phyloP scores from a whole-genome alignment of 2,797 vertebrate species.

The Phyllotis vaccarum region DNA sequence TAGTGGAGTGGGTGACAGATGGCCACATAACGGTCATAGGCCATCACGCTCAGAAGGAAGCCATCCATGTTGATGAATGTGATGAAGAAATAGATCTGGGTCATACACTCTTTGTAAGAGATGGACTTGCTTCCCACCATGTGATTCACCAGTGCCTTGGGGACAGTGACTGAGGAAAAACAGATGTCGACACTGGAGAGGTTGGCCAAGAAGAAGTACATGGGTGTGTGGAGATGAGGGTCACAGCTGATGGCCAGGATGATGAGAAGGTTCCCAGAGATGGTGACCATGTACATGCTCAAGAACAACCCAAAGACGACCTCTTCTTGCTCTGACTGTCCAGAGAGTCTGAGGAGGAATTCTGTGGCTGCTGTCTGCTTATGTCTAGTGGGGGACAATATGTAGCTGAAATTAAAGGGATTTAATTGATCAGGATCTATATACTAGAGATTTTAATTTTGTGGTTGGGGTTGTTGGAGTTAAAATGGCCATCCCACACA shows the following conservation, averaged over 20 bases:
- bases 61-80: slow-evolving; percentile 66
- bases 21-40: slow-evolving; percentile 79
- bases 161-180: neutral
- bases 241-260: slow-evolving; percentile 69
- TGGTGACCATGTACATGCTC: slow-evolving; percentile 71
- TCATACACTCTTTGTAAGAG: neutral
- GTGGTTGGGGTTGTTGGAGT: too few relatives aligned
- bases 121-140: neutral
- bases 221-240: slow-evolving; percentile 64
- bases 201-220: slow-evolving; percentile 77
- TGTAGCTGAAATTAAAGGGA: neutral
- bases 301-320: too few relatives aligned
- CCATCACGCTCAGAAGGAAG: slow-evolving; percentile 77
- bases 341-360: too few relatives aligned
- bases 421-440: neutral
- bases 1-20: slow-evolving; percentile 78
- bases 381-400: neutral
- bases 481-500: neutral
- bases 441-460: neutral
- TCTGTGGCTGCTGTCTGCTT: too few relatives aligned
- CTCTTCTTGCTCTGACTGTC: too few relatives aligned
- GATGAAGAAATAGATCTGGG: neutral
- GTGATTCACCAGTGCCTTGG: neutral
- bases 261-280: slow-evolving; percentile 76
- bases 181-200: slow-evolving; percentile 72